A percentile compares a stretch with the other conserved stretches of the same genome.
These are phyloP conservation scores for Busseola fusca DNA, from an alignment of 2,888 invertebrate genomes.

Conservation along the genomic window DNA sequence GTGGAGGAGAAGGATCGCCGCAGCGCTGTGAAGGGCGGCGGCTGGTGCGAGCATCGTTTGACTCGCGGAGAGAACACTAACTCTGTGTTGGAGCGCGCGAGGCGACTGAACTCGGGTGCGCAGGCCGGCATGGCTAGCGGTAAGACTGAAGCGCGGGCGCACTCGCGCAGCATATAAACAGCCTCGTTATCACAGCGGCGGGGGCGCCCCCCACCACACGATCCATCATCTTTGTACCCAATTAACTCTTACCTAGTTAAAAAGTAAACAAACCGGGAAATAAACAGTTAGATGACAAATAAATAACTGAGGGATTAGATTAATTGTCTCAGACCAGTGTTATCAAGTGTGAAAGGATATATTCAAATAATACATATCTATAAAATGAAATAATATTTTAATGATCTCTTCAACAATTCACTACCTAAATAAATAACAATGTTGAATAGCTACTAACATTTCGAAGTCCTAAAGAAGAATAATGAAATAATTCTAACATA, in stretches of 20 bases:
- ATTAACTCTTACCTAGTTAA: slow-evolving; percentile 82
- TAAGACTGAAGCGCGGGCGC: slow-evolving; percentile 82
- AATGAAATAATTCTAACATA: slow-evolving; percentile 44
- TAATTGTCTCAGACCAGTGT: slow-evolving; percentile 20
- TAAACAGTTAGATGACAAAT: slow-evolving; percentile 49
- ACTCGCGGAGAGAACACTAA: slow-evolving; percentile 87
- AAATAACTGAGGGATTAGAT: slow-evolving; percentile 41
- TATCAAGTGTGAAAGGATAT: slow-evolving; percentile 31
- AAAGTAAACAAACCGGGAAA: slow-evolving; percentile 69
- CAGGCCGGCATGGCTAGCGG: slow-evolving; percentile 90
- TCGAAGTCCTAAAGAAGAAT: slow-evolving; percentile 49
- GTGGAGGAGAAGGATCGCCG: slow-evolving; percentile 89
- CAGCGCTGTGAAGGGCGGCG: slow-evolving; percentile 89
- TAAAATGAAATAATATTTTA: slow-evolving; percentile 57
- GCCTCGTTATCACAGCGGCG: slow-evolving; percentile 78
- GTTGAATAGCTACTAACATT: slow-evolving; percentile 50
- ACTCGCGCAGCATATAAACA: slow-evolving; percentile 81
- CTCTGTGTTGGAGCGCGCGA: slow-evolving; percentile 88
- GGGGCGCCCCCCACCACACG: slow-evolving; percentile 68
- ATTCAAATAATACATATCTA: slow-evolving; percentile 42
- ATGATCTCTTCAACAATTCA: slow-evolving; percentile 59
- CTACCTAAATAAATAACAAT: slow-evolving; percentile 64
- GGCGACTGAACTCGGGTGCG: slow-evolving; percentile 90
- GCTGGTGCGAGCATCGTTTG: slow-evolving; percentile 86
- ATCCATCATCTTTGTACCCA: slow-evolving; percentile 87